Percentiles rank a stretch among this genome's conserved stretches.
phyloP scores from a whole-genome alignment of 2,797 vertebrate species.

The Peromyscus melanophrys region DNA sequence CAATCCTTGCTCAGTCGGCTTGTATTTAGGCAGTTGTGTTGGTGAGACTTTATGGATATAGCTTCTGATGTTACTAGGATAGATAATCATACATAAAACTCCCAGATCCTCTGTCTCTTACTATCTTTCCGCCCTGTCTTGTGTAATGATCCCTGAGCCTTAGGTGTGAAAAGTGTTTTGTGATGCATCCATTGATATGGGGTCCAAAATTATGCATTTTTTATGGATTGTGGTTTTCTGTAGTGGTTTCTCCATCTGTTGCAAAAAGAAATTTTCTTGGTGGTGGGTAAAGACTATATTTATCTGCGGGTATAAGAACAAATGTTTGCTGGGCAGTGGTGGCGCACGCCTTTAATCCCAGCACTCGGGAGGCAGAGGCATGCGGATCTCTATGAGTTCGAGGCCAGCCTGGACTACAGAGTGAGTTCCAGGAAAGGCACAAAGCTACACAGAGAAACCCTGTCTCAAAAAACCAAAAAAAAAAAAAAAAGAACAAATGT shows the following conservation, averaged over 20 bases:
- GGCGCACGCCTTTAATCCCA: too few species aligned
- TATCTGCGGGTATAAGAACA: background rate
- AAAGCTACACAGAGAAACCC: too few species aligned
- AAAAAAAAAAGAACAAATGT: too few species aligned
- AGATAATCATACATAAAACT: background rate
- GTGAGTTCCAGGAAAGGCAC: too few species aligned
- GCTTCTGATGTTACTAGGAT: background rate
- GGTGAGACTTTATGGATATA: background rate
- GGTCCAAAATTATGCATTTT: background rate
- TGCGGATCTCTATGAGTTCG: too few species aligned
- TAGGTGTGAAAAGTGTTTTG: background rate
- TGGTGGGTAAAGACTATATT: background rate
- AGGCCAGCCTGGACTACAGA: too few species aligned
- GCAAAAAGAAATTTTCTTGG: background rate
- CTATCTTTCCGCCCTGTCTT: background rate
- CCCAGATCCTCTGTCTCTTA: background rate
- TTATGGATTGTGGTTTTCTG: background rate
- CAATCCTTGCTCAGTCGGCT: too few species aligned
- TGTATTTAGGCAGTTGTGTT: background rate
- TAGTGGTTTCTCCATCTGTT: background rate
- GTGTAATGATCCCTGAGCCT: background rate
- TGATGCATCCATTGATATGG: background rate
- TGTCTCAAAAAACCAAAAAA: too few species aligned
- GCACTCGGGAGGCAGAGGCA: too few species aligned
- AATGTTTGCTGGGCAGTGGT: too few species aligned